phyloP scores from a whole-genome alignment of 2,888 invertebrate species.

The Drosophila dives region DNA sequence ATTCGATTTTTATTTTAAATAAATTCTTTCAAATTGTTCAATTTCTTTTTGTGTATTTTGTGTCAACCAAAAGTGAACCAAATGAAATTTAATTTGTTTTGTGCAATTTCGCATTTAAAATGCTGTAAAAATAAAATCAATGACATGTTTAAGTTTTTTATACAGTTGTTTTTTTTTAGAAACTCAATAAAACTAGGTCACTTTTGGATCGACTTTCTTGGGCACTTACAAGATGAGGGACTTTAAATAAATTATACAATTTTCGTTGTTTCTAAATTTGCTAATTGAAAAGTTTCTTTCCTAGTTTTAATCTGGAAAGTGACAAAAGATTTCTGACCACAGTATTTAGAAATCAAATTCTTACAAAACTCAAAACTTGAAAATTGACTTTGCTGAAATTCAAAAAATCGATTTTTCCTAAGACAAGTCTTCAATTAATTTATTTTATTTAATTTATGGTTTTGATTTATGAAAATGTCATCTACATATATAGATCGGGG shows the following conservation, averaged over 20 bases:
- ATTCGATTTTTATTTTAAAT: not conserved
- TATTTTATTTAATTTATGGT: slow-evolving; percentile 11
- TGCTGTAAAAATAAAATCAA: not conserved
- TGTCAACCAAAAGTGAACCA: not conserved
- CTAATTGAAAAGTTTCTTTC: not conserved
- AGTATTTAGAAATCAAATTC: not conserved
- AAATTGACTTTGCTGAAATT: not conserved
- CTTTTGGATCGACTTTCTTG: not conserved
- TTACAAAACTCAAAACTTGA: not conserved
- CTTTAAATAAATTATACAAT: not conserved
- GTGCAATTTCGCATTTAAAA: not conserved
- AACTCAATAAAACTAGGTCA: not conserved
- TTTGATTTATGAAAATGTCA: not conserved
- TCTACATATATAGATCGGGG: not conserved
- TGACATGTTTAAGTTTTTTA: not conserved
- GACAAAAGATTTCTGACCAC: not conserved
- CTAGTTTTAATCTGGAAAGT: not conserved
- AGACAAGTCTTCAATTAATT: not conserved
- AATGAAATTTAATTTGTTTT: not conserved
- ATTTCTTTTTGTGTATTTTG: not conserved
- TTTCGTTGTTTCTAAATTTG: not conserved
- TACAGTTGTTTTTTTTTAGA: not conserved
- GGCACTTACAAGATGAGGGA: not conserved
- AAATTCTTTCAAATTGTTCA: not conserved
- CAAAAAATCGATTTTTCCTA: not conserved